Evolutionary conservation across 2,888 invertebrate species (phyloP), one percentile per base, ranked within the genome.

Genomic region (Temnothorax rugatulus): DNA sequence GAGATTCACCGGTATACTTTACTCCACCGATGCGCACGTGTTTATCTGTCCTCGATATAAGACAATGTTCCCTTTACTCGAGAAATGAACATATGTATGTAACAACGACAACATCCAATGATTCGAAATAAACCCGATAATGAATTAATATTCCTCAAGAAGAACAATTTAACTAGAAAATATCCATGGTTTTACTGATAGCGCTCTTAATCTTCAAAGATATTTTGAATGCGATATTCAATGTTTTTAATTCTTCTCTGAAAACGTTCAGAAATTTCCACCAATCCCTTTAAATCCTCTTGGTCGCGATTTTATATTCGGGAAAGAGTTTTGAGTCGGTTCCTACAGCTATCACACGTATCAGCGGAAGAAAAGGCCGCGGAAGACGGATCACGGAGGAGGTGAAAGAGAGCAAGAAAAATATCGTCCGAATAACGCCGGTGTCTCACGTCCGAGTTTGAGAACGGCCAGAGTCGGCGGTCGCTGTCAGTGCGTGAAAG

Each of bases 401-500:
- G n/a, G 34, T 63, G 54, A 83, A 83, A 77, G 84, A 54, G 86
- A 85, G 84, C 83, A 50, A 77, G 59, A 79, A 83, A 84, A 86
- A 86, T 88, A 86, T 86, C 85, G 79, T 81, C 74, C 81, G 84
- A 82, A 85, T 87, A 87, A 85, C 75, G 82, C 68, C 82, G 74
- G 84, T 83, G 85, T 84, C 83, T 90, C 85, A 79, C 84, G 85
- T 75, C 61, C 64, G 68, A 77, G 83, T 84, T 76, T 64, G 82
- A 71, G 86, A 82, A 84, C 85, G 82, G 82, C 84, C 84, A 18
- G 68, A 57, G 44, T 38, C 82, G 68, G 59, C 69, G 41, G 41
- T 59, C 82, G 88, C 89, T 90, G 90, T 92, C 92, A 89, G 89
- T 91, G 90, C 91, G 93, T 92, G 93, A 93, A 93, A 93, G 93